Conservation (phyloP, 2,888 invertebrate species). For the Amphipyra berbera region DNA sequence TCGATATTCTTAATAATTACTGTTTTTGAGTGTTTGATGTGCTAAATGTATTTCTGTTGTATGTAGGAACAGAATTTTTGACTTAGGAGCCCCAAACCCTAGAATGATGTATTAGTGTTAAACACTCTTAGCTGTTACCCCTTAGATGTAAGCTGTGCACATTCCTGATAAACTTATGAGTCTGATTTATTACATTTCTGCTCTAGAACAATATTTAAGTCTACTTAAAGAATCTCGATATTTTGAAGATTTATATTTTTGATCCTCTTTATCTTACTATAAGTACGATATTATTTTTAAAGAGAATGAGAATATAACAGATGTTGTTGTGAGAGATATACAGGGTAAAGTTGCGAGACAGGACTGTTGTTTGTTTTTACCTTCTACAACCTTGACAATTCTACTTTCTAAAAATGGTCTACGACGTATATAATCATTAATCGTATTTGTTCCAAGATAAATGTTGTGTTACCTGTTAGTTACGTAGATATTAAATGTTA, state of each 20-base stretch:
- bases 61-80: slow-evolving; percentile 68
- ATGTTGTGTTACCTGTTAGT: slow-evolving; percentile 83
- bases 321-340: slow-evolving; percentile 82
- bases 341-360: slow-evolving; percentile 83
- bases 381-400: slow-evolving; percentile 69
- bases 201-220: slow-evolving; percentile 82
- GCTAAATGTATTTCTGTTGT: slow-evolving; percentile 76
- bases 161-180: slow-evolving; percentile 85
- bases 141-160: slow-evolving; percentile 86
- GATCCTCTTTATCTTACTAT: slow-evolving; percentile 85
- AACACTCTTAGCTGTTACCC: slow-evolving; percentile 74
- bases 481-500: slow-evolving; percentile 70
- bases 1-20: slow-evolving; percentile 76
- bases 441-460: slow-evolving; percentile 71
- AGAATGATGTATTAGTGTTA: slow-evolving; percentile 75
- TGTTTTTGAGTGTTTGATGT: slow-evolving; percentile 77
- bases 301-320: slow-evolving; percentile 69
- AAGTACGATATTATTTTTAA: slow-evolving; percentile 83
- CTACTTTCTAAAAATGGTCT: slow-evolving; percentile 64
- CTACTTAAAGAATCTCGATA: slow-evolving; percentile 84
- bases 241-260: slow-evolving; percentile 88
- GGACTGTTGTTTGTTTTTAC: slow-evolving; percentile 60
- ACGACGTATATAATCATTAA: slow-evolving; percentile 53
- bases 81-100: slow-evolving; percentile 74
- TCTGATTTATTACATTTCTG: slow-evolving; percentile 88